A percentile compares a stretch with the other conserved stretches of the same genome.
These are phyloP conservation scores for Operophtera brumata DNA, from an alignment of 2,888 invertebrate species.

Conservation along the genomic window DNA sequence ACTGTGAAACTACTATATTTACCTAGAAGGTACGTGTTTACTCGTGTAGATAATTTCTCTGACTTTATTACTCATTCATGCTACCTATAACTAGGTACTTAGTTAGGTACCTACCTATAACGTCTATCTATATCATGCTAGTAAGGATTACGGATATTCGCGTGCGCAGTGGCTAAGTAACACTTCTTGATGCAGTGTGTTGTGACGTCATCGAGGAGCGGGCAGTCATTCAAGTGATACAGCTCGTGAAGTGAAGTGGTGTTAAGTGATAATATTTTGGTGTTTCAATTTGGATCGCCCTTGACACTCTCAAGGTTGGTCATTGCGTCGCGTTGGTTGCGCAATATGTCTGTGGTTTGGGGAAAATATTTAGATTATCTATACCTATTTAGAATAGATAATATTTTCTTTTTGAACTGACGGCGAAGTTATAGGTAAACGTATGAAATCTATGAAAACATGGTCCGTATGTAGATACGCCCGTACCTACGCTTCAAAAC, in stretches of 20 bases:
- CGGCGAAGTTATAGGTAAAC: too few species aligned
- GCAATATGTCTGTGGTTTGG: conserved; percentile 6
- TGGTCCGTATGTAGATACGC: too few species aligned
- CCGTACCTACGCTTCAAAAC: too few species aligned
- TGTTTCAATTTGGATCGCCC: conserved; percentile 23
- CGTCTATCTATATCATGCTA: too few species aligned
- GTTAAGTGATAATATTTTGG: conserved; percentile 19
- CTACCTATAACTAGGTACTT: conserved; percentile 1
- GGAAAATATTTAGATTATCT: not conserved
- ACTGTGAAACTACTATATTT: not conserved
- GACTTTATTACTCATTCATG: not conserved
- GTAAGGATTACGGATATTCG: too few species aligned
- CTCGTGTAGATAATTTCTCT: not conserved
- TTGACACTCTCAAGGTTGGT: conserved; percentile 25
- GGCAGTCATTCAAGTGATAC: conserved; percentile 10
- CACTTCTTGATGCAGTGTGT: too few species aligned
- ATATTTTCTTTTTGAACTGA: not conserved
- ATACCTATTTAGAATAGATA: not conserved
- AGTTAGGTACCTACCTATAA: too few species aligned
- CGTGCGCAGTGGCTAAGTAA: too few species aligned
- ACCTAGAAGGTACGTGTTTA: not conserved
- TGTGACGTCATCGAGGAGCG: conserved; percentile 17
- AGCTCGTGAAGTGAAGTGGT: not conserved
- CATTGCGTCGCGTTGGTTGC: conserved; percentile 14
- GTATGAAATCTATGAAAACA: too few species aligned